Base-by-base conservation (phyloP, 2,797 vertebrate species). In the Ctenopoma kingsleyae region DNA sequence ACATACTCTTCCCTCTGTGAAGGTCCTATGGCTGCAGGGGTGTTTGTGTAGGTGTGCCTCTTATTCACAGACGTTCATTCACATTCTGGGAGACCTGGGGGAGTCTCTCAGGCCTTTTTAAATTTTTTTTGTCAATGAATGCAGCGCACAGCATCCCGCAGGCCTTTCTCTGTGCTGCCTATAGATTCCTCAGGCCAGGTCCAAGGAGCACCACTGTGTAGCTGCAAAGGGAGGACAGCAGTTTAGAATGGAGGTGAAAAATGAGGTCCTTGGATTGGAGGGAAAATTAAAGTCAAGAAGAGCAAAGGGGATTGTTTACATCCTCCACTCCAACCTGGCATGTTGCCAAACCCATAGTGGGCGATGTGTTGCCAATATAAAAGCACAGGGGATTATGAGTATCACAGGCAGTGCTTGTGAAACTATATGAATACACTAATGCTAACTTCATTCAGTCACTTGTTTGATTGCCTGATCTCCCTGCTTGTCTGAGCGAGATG, bases 61-160 rank as follows among this genome's bases (percentile, higher is more conserved):
- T 84, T 89, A 92, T 94, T 94, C 92, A 94, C 76, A 86, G 78
- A 89, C 90, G 89, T 94, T 91, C 91, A 94, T 94, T 93, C 91
- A 91, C 86, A 76, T 90, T 94, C 91, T 91, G 91, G 83, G 93
- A 93, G 92, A 94, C 86, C 91, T 67, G 91, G 91, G 90, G 91
- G 90, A 91, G 82, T 72, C 87, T 91, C 89, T 88, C 80, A 64
- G 87, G 65, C 78, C 78, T 87, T 91, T 81, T 88, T 85, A 8
- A 30, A 30, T 6, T 6, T 6, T 8, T 32, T 8, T 32, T 77
- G 76, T 86, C 73, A 84, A 74, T 92, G 87, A 91, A 92, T 88
- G 78, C 44, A 49, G 81, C 22, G 68, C 69, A 48, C 83, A 84
- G 83, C 85, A 17, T 91, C 89, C 89, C 85, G 83, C 89, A 67